phyloP scores from a whole-genome alignment of 2,888 invertebrate species.

The Stictocephala bisonia region DNA sequence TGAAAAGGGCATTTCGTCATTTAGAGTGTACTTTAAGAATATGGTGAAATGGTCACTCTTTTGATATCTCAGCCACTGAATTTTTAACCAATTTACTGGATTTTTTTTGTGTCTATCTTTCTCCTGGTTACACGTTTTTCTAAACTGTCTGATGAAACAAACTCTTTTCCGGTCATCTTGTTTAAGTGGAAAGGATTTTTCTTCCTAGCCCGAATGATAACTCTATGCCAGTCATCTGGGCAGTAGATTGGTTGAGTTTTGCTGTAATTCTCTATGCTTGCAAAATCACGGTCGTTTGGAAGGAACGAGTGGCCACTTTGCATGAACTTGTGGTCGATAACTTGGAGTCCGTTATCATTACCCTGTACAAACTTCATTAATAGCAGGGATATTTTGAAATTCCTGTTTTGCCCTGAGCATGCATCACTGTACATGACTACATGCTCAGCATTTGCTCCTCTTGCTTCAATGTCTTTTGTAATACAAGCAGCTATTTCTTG shows the following conservation, averaged over 20 bases:
- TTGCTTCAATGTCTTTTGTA: neutral
- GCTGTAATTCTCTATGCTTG: neutral
- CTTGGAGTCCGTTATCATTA: neutral
- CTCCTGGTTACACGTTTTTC: conserved; percentile 4
- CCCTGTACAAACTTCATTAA: neutral
- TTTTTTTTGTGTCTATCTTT: neutral
- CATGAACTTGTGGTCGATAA: conserved; percentile 22
- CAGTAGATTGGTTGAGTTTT: neutral
- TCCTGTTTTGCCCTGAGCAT: neutral
- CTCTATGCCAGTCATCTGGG: conserved; percentile 28
- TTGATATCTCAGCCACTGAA: conserved; percentile 12
- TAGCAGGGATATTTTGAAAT: neutral
- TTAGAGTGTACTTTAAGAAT: conserved; percentile 14
- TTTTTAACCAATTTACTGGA: conserved; percentile 5
- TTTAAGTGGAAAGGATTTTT: conserved; percentile 24
- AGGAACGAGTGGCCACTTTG: neutral
- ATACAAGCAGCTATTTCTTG: no score
- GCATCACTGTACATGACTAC: neutral
- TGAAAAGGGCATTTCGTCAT: conserved; percentile 19
- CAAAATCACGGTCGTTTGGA: neutral
- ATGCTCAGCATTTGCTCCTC: no score
- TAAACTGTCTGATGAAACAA: conserved; percentile 12
- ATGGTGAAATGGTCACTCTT: neutral
- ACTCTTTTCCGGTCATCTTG: neutral
- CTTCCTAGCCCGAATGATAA: conserved; percentile 3